phyloP scores from a whole-genome alignment of 2,888 invertebrate genomes.

The Doris montereyensis region DNA sequence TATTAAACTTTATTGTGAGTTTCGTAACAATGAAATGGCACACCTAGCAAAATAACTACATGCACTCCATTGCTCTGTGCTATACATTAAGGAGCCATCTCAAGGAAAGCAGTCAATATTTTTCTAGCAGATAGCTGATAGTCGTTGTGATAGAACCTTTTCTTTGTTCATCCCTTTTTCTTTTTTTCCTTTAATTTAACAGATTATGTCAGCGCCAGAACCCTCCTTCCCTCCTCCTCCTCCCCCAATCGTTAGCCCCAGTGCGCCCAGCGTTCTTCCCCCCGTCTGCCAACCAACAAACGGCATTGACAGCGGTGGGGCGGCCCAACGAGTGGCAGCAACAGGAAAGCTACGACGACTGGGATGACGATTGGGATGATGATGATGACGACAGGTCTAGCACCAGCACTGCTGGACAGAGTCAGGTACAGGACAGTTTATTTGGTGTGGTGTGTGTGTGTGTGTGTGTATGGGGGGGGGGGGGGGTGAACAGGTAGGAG shows the following conservation, averaged over 20 bases:
- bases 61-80: no score
- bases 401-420: conserved; percentile 51
- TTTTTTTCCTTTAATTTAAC: conserved; percentile 28
- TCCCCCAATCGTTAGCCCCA: conserved; percentile 52
- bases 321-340: conserved; percentile 15
- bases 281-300: conserved; percentile 11
- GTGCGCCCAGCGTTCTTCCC: background rate
- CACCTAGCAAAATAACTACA: no score
- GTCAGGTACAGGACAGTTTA: conserved; percentile 5
- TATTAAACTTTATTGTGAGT: no score
- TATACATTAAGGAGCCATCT: no score
- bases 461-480: no score
- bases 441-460: no score
- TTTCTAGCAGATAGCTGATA: no score
- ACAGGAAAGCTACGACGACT: conserved; percentile 78
- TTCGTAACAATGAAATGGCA: no score
- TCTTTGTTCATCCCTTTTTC: background rate
- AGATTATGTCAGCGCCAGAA: conserved; percentile 66
- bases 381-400: conserved; percentile 77
- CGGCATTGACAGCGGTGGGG: conserved; percentile 26
- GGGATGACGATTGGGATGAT: conserved; percentile 81
- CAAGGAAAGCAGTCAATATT: no score
- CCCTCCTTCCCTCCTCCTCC: conserved; percentile 70
- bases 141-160: background rate
- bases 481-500: no score